Percentiles rank a stretch among this genome's conserved stretches.
These are phyloP conservation scores for Dendrocincla fuliginosa DNA, from an alignment of 2,797 vertebrate genomes.

Conservation along the genomic window DNA sequence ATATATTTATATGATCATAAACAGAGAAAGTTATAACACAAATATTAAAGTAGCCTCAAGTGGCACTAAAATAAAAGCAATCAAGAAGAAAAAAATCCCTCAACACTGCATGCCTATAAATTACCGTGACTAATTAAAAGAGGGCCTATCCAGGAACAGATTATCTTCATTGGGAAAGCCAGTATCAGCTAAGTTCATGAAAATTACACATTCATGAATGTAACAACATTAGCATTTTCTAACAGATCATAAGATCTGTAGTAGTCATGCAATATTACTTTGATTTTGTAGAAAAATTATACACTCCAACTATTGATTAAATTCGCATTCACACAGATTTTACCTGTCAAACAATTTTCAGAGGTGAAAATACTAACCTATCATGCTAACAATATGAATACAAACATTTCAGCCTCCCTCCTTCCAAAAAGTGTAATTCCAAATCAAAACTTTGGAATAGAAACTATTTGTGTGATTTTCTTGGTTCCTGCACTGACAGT, in stretches of 20 bases:
- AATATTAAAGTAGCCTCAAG: neutral
- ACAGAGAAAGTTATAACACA: neutral
- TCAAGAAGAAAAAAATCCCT: neutral
- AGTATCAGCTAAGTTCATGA: neutral
- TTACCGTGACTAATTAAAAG: slow-evolving; percentile 18
- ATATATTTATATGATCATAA: neutral
- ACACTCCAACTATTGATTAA: neutral
- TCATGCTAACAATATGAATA: neutral
- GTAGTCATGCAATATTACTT: neutral
- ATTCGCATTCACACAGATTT: neutral
- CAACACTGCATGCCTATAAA: neutral
- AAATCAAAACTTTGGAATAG: neutral
- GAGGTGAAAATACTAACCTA: neutral
- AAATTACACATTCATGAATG: neutral
- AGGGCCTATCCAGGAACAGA: neutral
- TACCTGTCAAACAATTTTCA: neutral
- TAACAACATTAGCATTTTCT: neutral
- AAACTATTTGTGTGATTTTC: neutral
- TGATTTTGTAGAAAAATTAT: neutral
- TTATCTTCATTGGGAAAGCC: neutral
- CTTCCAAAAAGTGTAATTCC: neutral
- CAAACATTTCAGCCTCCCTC: neutral
- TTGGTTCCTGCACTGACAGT: neutral
- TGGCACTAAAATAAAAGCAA: neutral
- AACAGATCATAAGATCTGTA: neutral